These are phyloP conservation scores for Myiagra hebetior DNA, from an alignment of 2,113 vertebrate species.

Conservation along the genomic window DNA sequence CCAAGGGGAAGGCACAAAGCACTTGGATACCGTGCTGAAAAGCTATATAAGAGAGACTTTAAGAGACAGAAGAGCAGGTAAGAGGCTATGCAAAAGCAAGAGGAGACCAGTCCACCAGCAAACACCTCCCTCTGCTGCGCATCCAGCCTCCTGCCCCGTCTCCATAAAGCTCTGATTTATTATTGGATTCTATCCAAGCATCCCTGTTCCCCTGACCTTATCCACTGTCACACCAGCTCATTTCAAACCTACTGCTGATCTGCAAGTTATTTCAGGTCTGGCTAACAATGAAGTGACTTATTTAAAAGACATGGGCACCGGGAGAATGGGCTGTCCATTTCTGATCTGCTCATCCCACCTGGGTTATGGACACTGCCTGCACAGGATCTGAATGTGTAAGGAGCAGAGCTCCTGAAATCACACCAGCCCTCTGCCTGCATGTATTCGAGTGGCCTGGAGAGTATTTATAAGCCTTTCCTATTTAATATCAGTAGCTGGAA, in stretches of 20 bases:
- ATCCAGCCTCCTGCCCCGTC: fast-evolving
- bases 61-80: slow-evolving; percentile 14
- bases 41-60: slow-evolving; percentile 49
- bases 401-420: neutral
- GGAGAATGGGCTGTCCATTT: neutral
- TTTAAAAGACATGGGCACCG: neutral
- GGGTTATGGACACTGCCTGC: neutral
- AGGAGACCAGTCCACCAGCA: neutral
- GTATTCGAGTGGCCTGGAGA: neutral
- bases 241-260: neutral
- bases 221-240: neutral
- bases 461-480: neutral
- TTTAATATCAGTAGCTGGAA: neutral
- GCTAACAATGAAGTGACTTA: neutral
- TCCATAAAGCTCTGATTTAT: neutral
- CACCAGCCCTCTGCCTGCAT: neutral
- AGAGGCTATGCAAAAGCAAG: slow-evolving; percentile 2
- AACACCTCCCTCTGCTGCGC: neutral
- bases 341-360: neutral
- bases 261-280: slow-evolving; percentile 7
- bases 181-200: neutral
- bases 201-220: neutral
- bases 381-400: fast-evolving
- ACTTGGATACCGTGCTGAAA: neutral
- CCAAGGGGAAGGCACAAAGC: slow-evolving; percentile 64